Evolutionary conservation across 2,888 invertebrate genomes (phyloP), one percentile per base, ranked within the genome.

Genomic region (Ophioninae sp.): DNA sequence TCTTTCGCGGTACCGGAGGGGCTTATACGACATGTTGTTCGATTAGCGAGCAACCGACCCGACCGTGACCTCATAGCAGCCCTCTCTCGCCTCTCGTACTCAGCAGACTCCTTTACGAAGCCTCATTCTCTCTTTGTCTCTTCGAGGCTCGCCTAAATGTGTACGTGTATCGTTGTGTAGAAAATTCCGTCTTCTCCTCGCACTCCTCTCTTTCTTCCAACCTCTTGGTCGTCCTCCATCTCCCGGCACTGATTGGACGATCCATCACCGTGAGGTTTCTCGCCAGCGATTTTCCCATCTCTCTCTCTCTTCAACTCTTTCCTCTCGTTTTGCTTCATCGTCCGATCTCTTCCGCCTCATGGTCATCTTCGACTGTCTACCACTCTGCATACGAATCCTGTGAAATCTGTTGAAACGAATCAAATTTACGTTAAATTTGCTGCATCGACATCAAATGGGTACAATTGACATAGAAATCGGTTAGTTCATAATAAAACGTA

Each of bases 181-280:
- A 23, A 78, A 83, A 83, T 81, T 75, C 78, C 75, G 81, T 83
- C 83, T 64, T 80, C 83, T 80, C 68, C 64, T 69, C 64, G 65
- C n/a, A 68, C 80, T 72, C 87, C 87, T 86, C 86, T 88, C 81
- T 86, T 83, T 86, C 85, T 87, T 79, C 79, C 84, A 87, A 84
- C 83, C 88, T 89, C 89, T 87, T 87, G 88, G 88, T 88, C 88
- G 91, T 91, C 91, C 91, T 92, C 91, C 92, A 93, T 93, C 92
- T 93, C 92, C 91, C 92, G 93, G 93, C 93, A 93, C 93, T 94
- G 94, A 94, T 94, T 94, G 94, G 94, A 93, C 94, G 93, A 94
- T 94, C 94, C 94, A 94, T 94, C 94, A 94, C 93, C 90, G 90
- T 90, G 90, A 87, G 91, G 85, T 86, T 86, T 88, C 79, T 75